A percentile compares a stretch with the other conserved stretches of the same genome.
These are phyloP conservation scores for Fistularia tabacaria DNA, from an alignment of 2,797 vertebrate genomes.

Conservation along the genomic window DNA sequence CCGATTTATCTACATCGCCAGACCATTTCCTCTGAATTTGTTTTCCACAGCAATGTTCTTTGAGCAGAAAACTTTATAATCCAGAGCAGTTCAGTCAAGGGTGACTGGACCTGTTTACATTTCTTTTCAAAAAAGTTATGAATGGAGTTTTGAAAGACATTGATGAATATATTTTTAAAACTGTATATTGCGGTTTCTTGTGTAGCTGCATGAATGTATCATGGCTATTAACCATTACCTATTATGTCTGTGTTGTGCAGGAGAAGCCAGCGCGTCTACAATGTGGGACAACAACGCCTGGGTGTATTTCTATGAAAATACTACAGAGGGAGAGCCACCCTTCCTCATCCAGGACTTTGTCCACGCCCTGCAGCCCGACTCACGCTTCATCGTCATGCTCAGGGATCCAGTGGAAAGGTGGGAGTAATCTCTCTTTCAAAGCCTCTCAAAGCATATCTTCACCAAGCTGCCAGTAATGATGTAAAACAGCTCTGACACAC, in stretches of 20 bases:
- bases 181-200: no score
- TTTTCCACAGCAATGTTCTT: background rate
- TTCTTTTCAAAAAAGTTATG: no score
- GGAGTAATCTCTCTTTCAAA: slow-evolving; percentile 1
- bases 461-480: no score
- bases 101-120: no score
- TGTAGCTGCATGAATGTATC: no score
- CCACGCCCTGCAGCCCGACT: slow-evolving; percentile 88
- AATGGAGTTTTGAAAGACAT: no score
- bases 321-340: slow-evolving; percentile 85
- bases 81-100: no score
- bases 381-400: slow-evolving; percentile 91
- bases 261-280: slow-evolving; percentile 95
- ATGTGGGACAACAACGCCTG: slow-evolving; percentile 99
- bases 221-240: no score
- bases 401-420: slow-evolving; percentile 96
- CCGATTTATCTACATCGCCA: background rate
- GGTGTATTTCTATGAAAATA: slow-evolving; percentile 90
- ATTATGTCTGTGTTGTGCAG: slow-evolving; percentile 61
- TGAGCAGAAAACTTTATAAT: background rate
- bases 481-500: no score
- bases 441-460: no score
- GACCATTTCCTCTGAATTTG: background rate
- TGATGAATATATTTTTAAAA: no score
- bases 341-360: slow-evolving; percentile 95